Conservation (phyloP, 2,113 vertebrate species). For the Oxygymnocypris stewartii region DNA sequence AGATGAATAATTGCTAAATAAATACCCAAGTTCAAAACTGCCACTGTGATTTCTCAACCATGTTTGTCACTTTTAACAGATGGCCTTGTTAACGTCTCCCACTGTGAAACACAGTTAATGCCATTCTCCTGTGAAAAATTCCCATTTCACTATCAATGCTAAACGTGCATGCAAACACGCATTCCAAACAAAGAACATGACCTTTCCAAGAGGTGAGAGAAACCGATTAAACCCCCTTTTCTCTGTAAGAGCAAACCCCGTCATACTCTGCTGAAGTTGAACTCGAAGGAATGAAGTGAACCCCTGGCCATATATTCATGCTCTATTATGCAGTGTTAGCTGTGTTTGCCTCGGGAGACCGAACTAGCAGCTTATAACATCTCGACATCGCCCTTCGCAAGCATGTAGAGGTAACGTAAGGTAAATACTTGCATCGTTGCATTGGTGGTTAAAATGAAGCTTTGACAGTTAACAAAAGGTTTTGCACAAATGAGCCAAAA, state of each 20-base stretch:
- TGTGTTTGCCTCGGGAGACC: too few relatives aligned
- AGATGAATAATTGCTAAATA: background rate
- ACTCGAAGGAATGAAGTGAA: too few relatives aligned
- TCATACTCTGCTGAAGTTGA: too few relatives aligned
- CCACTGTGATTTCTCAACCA: background rate
- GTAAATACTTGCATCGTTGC: too few relatives aligned
- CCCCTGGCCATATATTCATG: too few relatives aligned
- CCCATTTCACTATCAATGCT: background rate
- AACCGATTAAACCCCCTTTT: slow-evolving; percentile 48
- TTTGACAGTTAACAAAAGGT: too few relatives aligned
- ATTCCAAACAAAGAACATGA: slow-evolving; percentile 5
- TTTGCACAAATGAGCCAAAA: too few relatives aligned
- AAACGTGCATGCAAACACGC: slow-evolving; percentile 2
- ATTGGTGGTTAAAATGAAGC: too few relatives aligned
- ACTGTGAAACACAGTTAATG: background rate
- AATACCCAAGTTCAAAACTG: background rate
- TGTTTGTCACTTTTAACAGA: background rate
- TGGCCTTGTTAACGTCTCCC: background rate
- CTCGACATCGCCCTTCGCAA: too few relatives aligned
- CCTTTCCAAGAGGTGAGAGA: slow-evolving; percentile 37
- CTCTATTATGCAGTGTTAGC: too few relatives aligned
- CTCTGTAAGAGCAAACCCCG: slow-evolving; percentile 53
- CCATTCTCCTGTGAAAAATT: slow-evolving; percentile 3
- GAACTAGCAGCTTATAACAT: too few relatives aligned
- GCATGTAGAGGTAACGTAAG: too few relatives aligned